Percentiles rank a stretch among this genome's conserved stretches.
Evolutionary conservation across 2,888 invertebrate genomes (phyloP).

Genomic region (Drosophila nr. medialis): DNA sequence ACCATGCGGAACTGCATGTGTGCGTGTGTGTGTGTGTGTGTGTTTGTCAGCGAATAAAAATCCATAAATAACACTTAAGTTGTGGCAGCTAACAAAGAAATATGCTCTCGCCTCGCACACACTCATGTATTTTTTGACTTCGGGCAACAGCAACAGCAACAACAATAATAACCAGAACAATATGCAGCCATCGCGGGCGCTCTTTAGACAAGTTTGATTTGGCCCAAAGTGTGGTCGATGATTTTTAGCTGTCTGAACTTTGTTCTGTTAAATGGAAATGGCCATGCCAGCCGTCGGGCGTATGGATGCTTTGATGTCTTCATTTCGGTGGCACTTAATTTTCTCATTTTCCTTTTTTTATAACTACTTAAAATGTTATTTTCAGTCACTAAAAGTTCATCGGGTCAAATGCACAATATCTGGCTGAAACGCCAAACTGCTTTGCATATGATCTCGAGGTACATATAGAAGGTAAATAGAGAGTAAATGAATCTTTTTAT

Average conservation of each 20-base stretch:
- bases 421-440: background rate
- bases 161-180: slow-evolving; percentile 5
- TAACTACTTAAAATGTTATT: slow-evolving; percentile 21
- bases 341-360: slow-evolving; percentile 15
- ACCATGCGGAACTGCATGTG: slow-evolving; percentile 1
- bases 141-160: background rate
- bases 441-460: background rate
- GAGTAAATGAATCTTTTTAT: background rate
- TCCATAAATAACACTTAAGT: slow-evolving; percentile 67
- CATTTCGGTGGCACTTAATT: slow-evolving; percentile 32
- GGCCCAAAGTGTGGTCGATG: slow-evolving; percentile 41
- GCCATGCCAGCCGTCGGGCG: slow-evolving; percentile 2
- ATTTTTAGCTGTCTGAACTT: slow-evolving; percentile 35
- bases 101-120: slow-evolving; percentile 35
- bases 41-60: slow-evolving; percentile 37
- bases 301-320: slow-evolving; percentile 49
- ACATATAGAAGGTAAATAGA: background rate
- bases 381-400: slow-evolving; percentile 25
- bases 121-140: background rate
- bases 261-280: slow-evolving; percentile 34
- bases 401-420: slow-evolving; percentile 21
- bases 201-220: slow-evolving; percentile 49
- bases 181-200: slow-evolving; percentile 8
- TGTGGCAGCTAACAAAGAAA: slow-evolving; percentile 59
- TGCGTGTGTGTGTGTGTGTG: slow-evolving; percentile 1